Evolutionary conservation across 2,888 invertebrate species (phyloP).

Genomic region (Andrena minutula): DNA sequence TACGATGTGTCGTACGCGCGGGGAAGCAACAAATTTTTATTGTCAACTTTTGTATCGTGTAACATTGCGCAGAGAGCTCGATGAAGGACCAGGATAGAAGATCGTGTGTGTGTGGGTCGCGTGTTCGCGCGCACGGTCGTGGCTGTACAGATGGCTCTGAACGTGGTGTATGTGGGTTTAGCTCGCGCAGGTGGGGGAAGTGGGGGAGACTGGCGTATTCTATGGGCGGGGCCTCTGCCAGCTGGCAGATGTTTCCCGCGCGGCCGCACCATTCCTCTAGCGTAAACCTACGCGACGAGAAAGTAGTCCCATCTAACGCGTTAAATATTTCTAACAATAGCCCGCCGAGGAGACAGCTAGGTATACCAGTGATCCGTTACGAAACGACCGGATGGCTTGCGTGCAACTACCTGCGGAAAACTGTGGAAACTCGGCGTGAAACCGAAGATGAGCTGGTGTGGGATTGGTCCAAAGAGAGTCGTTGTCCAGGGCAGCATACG

Average conservation of each 20-base stretch:
- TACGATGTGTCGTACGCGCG: conserved; percentile 41
- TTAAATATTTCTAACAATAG: conserved; percentile 64
- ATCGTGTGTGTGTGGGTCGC: not conserved
- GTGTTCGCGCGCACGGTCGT: conserved; percentile 17
- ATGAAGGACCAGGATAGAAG: conserved; percentile 54
- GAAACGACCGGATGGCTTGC: not conserved
- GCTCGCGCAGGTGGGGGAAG: conserved; percentile 55
- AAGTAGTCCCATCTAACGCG: conserved; percentile 75
- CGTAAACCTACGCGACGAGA: conserved; percentile 78
- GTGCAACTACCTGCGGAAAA: conserved; percentile 37
- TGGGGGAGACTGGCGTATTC: conserved; percentile 80
- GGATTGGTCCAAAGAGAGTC: conserved; percentile 71
- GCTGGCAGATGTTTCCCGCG: conserved; percentile 87
- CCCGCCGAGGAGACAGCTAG: conserved; percentile 17
- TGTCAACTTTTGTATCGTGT: conserved; percentile 62
- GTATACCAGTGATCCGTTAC: conserved; percentile 22
- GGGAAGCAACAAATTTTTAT: conserved; percentile 52
- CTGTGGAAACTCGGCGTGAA: conserved; percentile 41
- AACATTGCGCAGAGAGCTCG: conserved; percentile 53
- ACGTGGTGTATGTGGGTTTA: conserved; percentile 42
- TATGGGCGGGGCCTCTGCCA: conserved; percentile 87
- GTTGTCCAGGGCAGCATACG: conserved; percentile 73
- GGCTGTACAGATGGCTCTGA: conserved; percentile 27
- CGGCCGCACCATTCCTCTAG: conserved; percentile 80
- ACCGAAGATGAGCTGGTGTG: conserved; percentile 55